Base-by-base conservation (phyloP, 2,797 vertebrate genomes). In the Cirrhinus molitorella region DNA sequence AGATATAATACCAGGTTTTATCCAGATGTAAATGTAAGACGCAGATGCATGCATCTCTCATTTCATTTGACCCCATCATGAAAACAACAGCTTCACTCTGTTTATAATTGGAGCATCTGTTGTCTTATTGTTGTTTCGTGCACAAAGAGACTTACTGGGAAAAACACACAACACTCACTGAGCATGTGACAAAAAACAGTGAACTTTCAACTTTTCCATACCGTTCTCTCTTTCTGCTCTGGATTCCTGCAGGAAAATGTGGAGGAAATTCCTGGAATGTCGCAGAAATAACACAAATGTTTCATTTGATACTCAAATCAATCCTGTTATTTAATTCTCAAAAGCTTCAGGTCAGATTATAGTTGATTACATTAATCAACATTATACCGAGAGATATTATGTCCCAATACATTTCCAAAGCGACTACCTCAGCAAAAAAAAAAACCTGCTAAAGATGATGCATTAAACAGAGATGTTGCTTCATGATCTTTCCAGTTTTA, bases 221-320 rank as follows among this genome's bases (percentile, higher is more conserved):
- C n/a, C n/a, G n/a, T 10, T 73, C 47, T 31, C 25, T 31, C 45
- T 6, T 21, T 13, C 23, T 21, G 25, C 70, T 31, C 10, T 73
- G 28, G 28, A 37, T 53, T 53, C 28, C 70, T 53, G 70, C 28
- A 13, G 70, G 70, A 72, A 72, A 72, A 51, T 51, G 5, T 31
- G 17, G 25, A 3, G 47, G 25, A n/a, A 73, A 34, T 73, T 53
- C 71, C 71, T 37, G 49, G 12, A 73, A n/a, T 34, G 47, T 53
- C 47, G 25, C 14, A 28, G 25, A 61, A 61, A 61, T 28, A 61
- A 25, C 23, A 59, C 57, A 59, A 59, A 25, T 6, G 11, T 25
- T 25, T 59, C 11, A 59, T 51, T 8, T 51, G 17, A 19, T 23
- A 57, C 12, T 5, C n/a, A 25, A 12, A 14, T 25, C 28, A 25